Percentiles rank a stretch among this genome's conserved stretches.
Evolutionary conservation across 2,888 invertebrate species (phyloP).

Genomic region (Odontomyia ornata): DNA sequence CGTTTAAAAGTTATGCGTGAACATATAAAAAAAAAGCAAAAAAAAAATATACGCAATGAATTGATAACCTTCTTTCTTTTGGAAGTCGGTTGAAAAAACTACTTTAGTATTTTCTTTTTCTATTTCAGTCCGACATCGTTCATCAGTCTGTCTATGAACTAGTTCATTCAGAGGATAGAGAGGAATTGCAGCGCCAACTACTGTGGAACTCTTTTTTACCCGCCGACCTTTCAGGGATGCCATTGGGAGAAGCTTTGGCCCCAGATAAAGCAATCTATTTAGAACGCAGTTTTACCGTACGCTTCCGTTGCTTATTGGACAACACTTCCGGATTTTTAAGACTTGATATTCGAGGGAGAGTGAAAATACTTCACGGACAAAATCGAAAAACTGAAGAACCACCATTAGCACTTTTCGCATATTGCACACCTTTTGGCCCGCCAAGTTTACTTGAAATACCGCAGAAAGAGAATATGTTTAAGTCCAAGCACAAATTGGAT

Average conservation of each 20-base stretch:
- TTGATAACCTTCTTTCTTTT: too few relatives aligned
- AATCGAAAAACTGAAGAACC: conserved; percentile 94
- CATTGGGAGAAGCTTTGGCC: conserved; percentile 87
- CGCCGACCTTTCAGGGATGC: conserved; percentile 67
- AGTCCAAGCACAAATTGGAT: conserved; percentile 98
- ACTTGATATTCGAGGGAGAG: conserved; percentile 95
- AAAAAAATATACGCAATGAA: too few relatives aligned
- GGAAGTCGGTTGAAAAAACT: too few relatives aligned
- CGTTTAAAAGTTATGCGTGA: too few relatives aligned
- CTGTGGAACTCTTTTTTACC: conserved; percentile 95
- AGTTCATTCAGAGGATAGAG: conserved; percentile 98
- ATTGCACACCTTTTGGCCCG: conserved; percentile 99
- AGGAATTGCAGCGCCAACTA: conserved; percentile 94
- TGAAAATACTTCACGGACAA: conserved; percentile 96
- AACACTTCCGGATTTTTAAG: conserved; percentile 99
- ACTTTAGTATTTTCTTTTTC: too few relatives aligned
- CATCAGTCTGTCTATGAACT: conserved; percentile 99
- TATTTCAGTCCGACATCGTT: conserved; percentile 95
- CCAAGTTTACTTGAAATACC: conserved; percentile 96
- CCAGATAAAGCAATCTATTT: conserved; percentile 89
- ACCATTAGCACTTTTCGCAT: conserved; percentile 93
- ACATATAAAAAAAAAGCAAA: too few relatives aligned
- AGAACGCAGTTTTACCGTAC: conserved; percentile 96
- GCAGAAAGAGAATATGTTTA: conserved; percentile 99
- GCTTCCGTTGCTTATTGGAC: conserved; percentile 98